phyloP scores from a whole-genome alignment of 2,797 vertebrate species.

The Notamacropus eugenii region DNA sequence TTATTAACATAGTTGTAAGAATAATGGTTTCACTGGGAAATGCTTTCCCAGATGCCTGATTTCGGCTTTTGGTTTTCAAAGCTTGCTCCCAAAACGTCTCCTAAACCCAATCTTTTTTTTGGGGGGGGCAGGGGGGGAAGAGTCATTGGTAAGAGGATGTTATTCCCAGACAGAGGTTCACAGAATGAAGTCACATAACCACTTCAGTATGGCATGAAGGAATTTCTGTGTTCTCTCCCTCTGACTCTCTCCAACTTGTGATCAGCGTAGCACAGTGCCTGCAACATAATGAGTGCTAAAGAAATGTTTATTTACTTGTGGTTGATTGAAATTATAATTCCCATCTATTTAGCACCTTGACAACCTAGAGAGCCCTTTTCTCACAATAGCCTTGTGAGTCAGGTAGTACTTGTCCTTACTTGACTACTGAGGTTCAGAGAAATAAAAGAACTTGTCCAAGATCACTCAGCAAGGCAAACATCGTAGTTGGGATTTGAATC shows the following conservation, averaged over 20 bases:
- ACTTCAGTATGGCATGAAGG: not conserved
- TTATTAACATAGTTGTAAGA: constrained; percentile 56
- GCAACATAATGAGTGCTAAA: not conserved
- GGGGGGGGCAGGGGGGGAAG: not conserved
- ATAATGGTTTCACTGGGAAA: constrained; percentile 24
- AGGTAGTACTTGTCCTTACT: not conserved
- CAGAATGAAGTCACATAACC: not conserved
- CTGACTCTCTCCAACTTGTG: not conserved
- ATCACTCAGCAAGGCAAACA: not conserved
- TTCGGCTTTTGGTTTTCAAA: constrained; percentile 46
- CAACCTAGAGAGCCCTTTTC: not conserved
- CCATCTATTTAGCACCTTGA: not conserved
- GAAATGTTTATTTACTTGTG: not conserved
- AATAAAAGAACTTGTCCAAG: not conserved
- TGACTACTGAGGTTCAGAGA: not conserved
- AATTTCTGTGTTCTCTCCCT: constrained; percentile 21
- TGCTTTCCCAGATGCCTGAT: not conserved
- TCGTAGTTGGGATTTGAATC: not conserved
- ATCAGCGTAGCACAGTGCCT: not conserved
- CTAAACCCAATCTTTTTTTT: not conserved
- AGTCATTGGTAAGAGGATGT: constrained; percentile 1
- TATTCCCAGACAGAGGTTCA: not conserved
- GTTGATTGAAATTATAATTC: not conserved
- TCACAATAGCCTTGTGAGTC: not conserved
- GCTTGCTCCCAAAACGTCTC: not conserved